Evolutionary conservation across 2,113 vertebrate genomes (phyloP), one percentile per base, ranked within the genome.

Genomic region (Hippopotamus amphibius): DNA sequence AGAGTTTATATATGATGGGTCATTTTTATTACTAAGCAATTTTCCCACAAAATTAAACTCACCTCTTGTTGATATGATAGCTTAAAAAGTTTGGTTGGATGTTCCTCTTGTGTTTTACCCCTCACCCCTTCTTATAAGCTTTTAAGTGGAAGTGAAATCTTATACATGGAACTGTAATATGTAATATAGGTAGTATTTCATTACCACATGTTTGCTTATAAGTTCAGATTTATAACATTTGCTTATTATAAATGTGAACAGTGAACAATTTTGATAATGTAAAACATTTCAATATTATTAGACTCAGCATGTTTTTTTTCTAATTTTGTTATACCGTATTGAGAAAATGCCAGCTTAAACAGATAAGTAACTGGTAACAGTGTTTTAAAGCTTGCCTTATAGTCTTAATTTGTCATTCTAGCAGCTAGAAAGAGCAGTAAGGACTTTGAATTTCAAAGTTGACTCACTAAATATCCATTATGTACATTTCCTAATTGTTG

Each of bases 401-500:
- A 57, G 16, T 16, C 9, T 80, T 95, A 71, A 71, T 50, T 93
- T 79, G 46, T 95, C 55, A 84, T 65, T 84, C 26, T 65, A 48
- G 30, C 37, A 89, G 21, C 9, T 81, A 90, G 30, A 83, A 72
- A 61, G 28, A 65, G 28, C 46, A 89, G 19, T 53, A 61, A 89
- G 41, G 55, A 92, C 7, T 84, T 82, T 41, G 53, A 65, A 55
- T 55, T 84, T 82, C 50, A 94, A 68, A 74, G 26, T 59, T 86
- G 46, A 43, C 57, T 96, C 43, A 66, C 1, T 37, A 88, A 72
- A 41, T 77, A 65, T 69, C 46, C 17, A 53, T 50, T 89, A 43
- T 41, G 93, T 92, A 24, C 5, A 50, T 22, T 85, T 93, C 92
- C 88, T 85, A 68, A 55, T 86, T n/a, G 50, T 72, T 93, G n/a